phyloP scores from a whole-genome alignment of 2,888 invertebrate species.

The Eilema depressum region DNA sequence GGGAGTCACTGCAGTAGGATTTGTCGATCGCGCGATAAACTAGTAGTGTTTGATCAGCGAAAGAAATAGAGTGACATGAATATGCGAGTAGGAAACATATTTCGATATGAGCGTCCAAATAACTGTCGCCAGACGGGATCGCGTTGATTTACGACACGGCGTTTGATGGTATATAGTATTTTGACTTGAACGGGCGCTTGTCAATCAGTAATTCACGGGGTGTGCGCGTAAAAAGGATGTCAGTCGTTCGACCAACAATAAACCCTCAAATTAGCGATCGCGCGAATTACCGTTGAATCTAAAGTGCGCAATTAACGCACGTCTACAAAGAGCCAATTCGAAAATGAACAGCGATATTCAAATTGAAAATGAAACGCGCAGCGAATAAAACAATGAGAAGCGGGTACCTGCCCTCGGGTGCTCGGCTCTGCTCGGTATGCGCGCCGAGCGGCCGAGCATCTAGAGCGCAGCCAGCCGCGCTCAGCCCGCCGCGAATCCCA shows the following conservation, averaged over 20 bases:
- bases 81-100: constrained; percentile 66
- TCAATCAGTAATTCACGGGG: constrained; percentile 74
- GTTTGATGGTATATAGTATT: constrained; percentile 55
- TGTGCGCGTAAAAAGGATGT: constrained; percentile 76
- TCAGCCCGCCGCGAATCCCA: constrained; percentile 66
- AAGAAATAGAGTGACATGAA: constrained; percentile 69
- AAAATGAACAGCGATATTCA: constrained; percentile 85
- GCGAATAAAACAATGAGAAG: constrained; percentile 81
- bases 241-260: constrained; percentile 76
- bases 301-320: constrained; percentile 84
- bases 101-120: constrained; percentile 64
- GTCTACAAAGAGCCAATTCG: constrained; percentile 82
- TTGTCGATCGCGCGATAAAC: constrained; percentile 72
- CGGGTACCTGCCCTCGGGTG: constrained; percentile 62
- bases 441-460: constrained; percentile 60
- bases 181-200: constrained; percentile 53
- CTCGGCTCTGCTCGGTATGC: constrained; percentile 60
- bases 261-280: constrained; percentile 83
- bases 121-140: constrained; percentile 64
- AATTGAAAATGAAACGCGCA: constrained; percentile 84
- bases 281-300: constrained; percentile 83
- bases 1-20: constrained; percentile 68
- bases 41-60: constrained; percentile 62
- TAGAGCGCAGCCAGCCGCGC: constrained; percentile 59
- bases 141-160: constrained; percentile 62